Evolutionary conservation across 2,113 vertebrate genomes (phyloP).

Genomic region (Otolemur garnettii): DNA sequence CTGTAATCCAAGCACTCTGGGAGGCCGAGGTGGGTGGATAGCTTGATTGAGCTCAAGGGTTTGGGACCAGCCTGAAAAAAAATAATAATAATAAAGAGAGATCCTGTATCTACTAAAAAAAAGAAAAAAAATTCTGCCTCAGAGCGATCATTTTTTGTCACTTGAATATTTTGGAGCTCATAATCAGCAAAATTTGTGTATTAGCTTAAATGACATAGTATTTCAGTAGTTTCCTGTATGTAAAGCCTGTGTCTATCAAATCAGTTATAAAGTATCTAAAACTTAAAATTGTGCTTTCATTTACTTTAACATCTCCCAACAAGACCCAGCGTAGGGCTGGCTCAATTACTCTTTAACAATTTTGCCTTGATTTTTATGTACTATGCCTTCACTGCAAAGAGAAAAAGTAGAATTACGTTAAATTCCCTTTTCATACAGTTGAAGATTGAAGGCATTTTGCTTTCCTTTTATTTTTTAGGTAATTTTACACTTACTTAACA

Average conservation of each 20-base stretch:
- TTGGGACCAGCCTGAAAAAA: too few relatives aligned
- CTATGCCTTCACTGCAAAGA: neutral
- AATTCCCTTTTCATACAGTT: neutral
- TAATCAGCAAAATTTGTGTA: neutral
- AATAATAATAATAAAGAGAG: too few relatives aligned
- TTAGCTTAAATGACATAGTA: neutral
- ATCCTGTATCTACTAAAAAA: too few relatives aligned
- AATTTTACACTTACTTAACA: neutral
- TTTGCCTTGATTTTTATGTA: constrained; percentile 11
- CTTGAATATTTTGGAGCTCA: neutral
- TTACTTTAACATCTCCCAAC: neutral
- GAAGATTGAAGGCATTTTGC: neutral
- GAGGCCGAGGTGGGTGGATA: too few relatives aligned
- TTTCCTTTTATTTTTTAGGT: neutral
- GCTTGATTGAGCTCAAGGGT: too few relatives aligned
- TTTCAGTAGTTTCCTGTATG: neutral
- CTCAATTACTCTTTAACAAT: neutral
- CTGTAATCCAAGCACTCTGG: too few relatives aligned
- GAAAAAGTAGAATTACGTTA: neutral
- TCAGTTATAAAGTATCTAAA: neutral
- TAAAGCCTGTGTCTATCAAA: neutral
- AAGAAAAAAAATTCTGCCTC: neutral
- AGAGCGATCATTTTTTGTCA: neutral
- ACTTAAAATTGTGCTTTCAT: neutral
- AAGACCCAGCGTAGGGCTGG: neutral